phyloP scores from a whole-genome alignment of 64 coral and sea anemone species.

The Trachythela sp. region DNA sequence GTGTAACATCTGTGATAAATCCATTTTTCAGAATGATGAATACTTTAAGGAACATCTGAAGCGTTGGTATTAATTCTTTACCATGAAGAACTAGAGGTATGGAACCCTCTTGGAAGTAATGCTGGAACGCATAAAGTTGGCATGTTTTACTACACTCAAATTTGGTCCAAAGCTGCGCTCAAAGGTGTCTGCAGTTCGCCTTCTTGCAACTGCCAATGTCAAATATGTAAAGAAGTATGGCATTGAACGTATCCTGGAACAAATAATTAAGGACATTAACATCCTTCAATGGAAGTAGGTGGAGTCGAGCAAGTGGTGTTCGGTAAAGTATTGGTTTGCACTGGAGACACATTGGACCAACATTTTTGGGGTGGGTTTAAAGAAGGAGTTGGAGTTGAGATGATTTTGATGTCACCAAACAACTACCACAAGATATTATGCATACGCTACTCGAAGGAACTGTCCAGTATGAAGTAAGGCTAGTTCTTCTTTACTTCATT shows the following conservation, averaged over 20 bases:
- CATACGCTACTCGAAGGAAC: conserved; percentile 56
- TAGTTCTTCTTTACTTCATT: neutral
- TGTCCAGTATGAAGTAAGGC: conserved; percentile 46
- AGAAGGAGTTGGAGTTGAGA: conserved; percentile 46
- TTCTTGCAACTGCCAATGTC: conserved; percentile 23
- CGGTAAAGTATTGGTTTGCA: conserved; percentile 36
- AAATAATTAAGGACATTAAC: conserved; percentile 32
- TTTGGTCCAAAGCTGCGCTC: conserved; percentile 25
- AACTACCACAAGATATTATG: conserved; percentile 63
- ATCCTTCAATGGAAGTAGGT: conserved; percentile 21
- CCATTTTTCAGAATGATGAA: neutral
- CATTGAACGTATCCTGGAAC: conserved; percentile 37
- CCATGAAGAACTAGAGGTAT: neutral
- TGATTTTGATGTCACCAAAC: conserved; percentile 44
- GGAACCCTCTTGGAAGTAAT: neutral
- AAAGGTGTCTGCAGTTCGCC: conserved; percentile 40
- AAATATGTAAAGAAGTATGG: conserved; percentile 32
- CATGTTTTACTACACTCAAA: conserved; percentile 53
- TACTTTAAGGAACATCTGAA: neutral
- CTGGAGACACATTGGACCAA: conserved; percentile 48
- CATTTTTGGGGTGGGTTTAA: conserved; percentile 44
- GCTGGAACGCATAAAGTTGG: conserved; percentile 20
- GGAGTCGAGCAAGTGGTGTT: neutral
- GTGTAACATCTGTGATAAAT: neutral
- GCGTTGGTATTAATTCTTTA: neutral